Base-by-base conservation (phyloP, 2,888 invertebrate species). In the Oegoconia quadripuncta region DNA sequence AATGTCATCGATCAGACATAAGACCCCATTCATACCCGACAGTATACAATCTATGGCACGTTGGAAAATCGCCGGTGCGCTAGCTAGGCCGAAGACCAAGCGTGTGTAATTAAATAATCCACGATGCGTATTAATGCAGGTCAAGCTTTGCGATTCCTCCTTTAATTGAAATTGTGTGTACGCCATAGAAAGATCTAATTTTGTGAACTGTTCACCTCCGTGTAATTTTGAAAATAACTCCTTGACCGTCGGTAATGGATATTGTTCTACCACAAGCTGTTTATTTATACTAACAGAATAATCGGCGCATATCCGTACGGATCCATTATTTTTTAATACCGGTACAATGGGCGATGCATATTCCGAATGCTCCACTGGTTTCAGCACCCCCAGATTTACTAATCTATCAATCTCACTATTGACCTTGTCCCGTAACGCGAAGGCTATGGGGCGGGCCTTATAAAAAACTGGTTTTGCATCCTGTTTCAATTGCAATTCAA, bases 341-440 rank as follows among this genome's bases (percentile, higher is more conserved):
- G n/a, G n/a, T n/a, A n/a, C n/a, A n/a, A n/a, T n/a, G n/a, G n/a
- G 13, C 13, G 32, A 22, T 7, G 32, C 32, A 13, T 42, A 52
- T 2, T 39, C 35, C 1, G 50, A 42, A 7, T 46, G 18, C 0
- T 45, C 38, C 1, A 52, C 44, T 6, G 46, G 51, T 31, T 44
- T 31, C n/a, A 56, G 37, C 3, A 55, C 41, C 5, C 47, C 53
- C 30, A 46, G 23, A 1, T 9, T 2, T 0, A 52, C 30, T 15
- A 56, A 36, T 2, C 44, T 40, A 6, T 52, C 47, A 3, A 57
- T 22, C 29, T 55, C 57, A 7, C 36, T 34, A 18, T 43, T 36
- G 1, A 48, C 35, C 27, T 48, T 51, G 5, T 41, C 42, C 17
- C 30, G 38, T 6, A 56, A 30, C 0, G 53, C 53, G 16, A 47